Conservation (phyloP, 23 tunicate genomes). For the Trididemnum clinides region DNA sequence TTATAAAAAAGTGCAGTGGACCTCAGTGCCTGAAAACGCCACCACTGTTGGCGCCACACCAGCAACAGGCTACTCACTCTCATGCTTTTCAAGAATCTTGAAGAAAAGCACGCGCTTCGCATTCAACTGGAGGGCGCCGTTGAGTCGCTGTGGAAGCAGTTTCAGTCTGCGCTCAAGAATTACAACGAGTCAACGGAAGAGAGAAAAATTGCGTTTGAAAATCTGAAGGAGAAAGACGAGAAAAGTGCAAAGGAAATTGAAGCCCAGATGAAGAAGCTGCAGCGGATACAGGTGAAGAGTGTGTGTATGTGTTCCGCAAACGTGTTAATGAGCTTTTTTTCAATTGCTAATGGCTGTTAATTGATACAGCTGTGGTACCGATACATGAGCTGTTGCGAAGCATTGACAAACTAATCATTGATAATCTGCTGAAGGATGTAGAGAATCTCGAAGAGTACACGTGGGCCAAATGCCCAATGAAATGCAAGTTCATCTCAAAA, state of each 20-base stretch:
- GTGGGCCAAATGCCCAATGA: no score
- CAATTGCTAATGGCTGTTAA: neutral
- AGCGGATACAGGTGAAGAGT: slow-evolving; percentile 68
- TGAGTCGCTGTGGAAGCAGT: slow-evolving; percentile 90
- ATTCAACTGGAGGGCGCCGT: slow-evolving; percentile 94
- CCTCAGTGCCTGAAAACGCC: no score
- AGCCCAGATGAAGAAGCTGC: slow-evolving; percentile 91
- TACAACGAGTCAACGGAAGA: slow-evolving; percentile 96
- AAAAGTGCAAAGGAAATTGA: slow-evolving; percentile 94
- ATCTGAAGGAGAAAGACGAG: slow-evolving; percentile 87
- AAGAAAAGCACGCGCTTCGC: slow-evolving; percentile 99
- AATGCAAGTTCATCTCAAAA: no score
- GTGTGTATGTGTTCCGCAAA: neutral
- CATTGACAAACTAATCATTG: no score
- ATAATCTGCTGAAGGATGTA: neutral
- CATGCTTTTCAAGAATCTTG: slow-evolving; percentile 71
- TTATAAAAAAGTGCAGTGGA: no score
- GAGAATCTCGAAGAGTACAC: no score
- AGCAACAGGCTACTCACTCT: no score
- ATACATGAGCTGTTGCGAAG: no score
- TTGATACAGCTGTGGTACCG: no score
- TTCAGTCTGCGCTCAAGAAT: slow-evolving; percentile 89
- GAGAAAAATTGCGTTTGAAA: slow-evolving; percentile 93
- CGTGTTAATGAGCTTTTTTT: neutral
- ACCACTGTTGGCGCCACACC: no score